phyloP scores from a whole-genome alignment of 2,888 invertebrate genomes.

The Muschampia plurimacula region DNA sequence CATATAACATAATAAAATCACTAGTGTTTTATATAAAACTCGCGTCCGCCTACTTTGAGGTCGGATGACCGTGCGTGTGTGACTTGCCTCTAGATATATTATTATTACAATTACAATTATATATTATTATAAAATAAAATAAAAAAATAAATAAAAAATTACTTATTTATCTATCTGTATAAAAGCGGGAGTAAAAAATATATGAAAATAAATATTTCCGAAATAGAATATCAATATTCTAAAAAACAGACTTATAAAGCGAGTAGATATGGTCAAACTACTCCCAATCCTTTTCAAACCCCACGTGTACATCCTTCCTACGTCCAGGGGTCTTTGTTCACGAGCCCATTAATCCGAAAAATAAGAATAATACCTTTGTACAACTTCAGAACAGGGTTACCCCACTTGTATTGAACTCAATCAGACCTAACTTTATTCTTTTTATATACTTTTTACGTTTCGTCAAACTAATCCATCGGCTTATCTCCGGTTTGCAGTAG shows the following conservation, averaged over 20 bases:
- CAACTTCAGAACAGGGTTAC: conserved; percentile 11
- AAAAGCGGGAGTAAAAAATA: too few species aligned
- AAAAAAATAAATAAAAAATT: too few species aligned
- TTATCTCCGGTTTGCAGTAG: conserved; percentile 77
- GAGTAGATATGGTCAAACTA: not conserved
- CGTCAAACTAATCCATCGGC: conserved; percentile 74
- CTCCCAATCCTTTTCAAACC: not conserved
- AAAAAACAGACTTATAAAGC: not conserved
- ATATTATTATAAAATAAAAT: too few species aligned
- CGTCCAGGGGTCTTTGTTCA: not conserved
- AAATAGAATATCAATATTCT: too few species aligned
- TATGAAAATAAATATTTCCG: too few species aligned
- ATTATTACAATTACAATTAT: too few species aligned
- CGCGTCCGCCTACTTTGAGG: too few species aligned
- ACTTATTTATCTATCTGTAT: too few species aligned
- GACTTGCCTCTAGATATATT: too few species aligned
- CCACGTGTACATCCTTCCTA: conserved; percentile 20
- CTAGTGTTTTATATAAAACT: too few species aligned
- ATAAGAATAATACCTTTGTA: conserved; percentile 21
- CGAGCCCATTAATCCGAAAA: conserved; percentile 1
- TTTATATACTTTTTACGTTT: conserved; percentile 72
- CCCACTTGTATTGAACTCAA: conserved; percentile 52
- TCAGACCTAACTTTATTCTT: conserved; percentile 62
- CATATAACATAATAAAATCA: too few species aligned
- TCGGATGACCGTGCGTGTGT: too few species aligned